Evolutionary conservation across 2,113 vertebrate species (phyloP), one percentile per base, ranked within the genome.

Genomic region (Narcine bancroftii): DNA sequence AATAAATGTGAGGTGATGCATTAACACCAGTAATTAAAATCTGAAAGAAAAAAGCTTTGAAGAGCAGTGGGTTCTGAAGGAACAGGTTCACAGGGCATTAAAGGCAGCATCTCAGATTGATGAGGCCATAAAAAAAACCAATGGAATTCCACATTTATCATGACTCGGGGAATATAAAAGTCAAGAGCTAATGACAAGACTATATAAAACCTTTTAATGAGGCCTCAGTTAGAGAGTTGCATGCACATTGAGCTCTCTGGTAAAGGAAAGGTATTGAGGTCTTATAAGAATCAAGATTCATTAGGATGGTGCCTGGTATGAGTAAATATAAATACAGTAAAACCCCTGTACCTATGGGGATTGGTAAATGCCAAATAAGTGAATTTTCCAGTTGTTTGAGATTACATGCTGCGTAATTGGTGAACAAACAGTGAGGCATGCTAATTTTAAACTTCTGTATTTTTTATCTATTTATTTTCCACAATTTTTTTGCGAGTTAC

Each of bases 201-300:
- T 26, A 81, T 81, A 81, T 50, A 81, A 77, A 81, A 29, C 76
- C 39, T 26, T n/a, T n/a, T 79, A 79, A 79, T 79, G 24, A 79
- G 19, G 6, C 19, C 42, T 79, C 76, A 24, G 36, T 76, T 39
- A 76, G 13, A 81, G 45, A 47, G 1, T 17, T 47, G 42, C 39
- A 36, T 79, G 24, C 45, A 9, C 47, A 81, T 50, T 81, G 42
- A 24, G 21, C 9, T 50, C 7, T 81, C 19, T 29, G 26, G 6
- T 50, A 50, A 7, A 2, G 45, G 47, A 10, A 50, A 24, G 9
- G 26, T 33, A 33, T 81, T 53, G 39, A 21, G 75, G 13, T 45
- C 39, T 42, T 45, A 77, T 17, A n/a, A 42, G 39, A 77, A 36
- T 1, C 10, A 42, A 42, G 36, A 45, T 63, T 63, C 19, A 17